Evolutionary conservation across 2,888 invertebrate species (phyloP).

Genomic region (Ptychoptera albimana): DNA sequence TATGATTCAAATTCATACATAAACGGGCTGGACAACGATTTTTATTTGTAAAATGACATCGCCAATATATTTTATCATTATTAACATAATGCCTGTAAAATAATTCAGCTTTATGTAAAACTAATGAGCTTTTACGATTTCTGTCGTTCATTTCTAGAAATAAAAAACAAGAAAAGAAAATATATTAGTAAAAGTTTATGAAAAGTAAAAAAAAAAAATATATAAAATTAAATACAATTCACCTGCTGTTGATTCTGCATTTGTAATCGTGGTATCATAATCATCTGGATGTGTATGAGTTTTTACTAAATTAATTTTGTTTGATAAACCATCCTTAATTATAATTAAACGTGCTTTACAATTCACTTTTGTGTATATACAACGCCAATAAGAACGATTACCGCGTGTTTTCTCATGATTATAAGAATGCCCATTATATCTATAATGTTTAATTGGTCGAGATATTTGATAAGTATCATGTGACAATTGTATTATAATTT

Average conservation of each 20-base stretch:
- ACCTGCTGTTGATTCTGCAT: not conserved
- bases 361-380: not conserved
- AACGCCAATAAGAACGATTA: constrained; percentile 8
- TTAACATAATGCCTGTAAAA: constrained; percentile 9
- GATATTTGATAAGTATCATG: constrained; percentile 7
- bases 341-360: constrained; percentile 9
- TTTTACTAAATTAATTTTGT: constrained; percentile 3
- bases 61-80: constrained; percentile 7
- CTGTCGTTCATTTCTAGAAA: constrained; percentile 3
- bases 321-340: not conserved
- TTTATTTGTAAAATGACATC: constrained; percentile 7
- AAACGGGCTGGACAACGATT: constrained; percentile 9
- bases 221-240: not conserved
- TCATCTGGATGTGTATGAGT: constrained; percentile 8
- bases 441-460: constrained; percentile 2
- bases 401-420: constrained; percentile 7
- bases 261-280: not conserved
- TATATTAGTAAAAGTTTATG: not conserved
- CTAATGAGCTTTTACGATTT: not conserved
- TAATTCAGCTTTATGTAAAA: constrained; percentile 7
- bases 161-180: not conserved
- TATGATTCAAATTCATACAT: constrained; percentile 3
- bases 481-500: constrained; percentile 5
- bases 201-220: not conserved
- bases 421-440: constrained; percentile 6